Evolutionary conservation across 2,797 vertebrate species (phyloP), one percentile per base, ranked within the genome.

Genomic region (Chaenodraco wilsoni): DNA sequence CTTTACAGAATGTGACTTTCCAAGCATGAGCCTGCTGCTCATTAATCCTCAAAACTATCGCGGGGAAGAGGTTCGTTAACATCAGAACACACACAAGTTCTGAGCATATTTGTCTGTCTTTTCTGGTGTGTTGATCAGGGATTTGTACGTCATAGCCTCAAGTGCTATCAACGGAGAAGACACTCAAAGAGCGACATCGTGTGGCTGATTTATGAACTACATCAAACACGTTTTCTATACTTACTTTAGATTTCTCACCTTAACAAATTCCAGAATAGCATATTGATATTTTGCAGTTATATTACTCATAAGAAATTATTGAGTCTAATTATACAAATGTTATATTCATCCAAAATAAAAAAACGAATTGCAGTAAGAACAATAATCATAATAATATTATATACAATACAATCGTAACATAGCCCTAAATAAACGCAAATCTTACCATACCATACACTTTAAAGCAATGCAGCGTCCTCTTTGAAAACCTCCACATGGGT

Each of bases 141-240:
- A 9, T 56, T 74, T 64, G 19, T 12, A 57, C 31, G 46, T 48
- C 56, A 52, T 3, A 11, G 15, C 54, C 31, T 19, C 21, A 2
- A 11, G 11, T 27, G 23, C 40, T 41, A 6, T 10, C 51, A 12
- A 37, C 8, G 17, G 12, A 46, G 48, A 72, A 80, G 74, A 70
- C 69, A 57, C 79, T 91, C 93, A 93, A 93, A 95, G 94, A 85
- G 94, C 92, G 96, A 95, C 96, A 96, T 90, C 96, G 85, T 90
- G 94, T 95, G 96, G 96, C 81, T 54, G 60, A 27, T 73, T 77
- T 69, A 6, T 64, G 79, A 85, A 95, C 76, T 84, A 72, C 70
- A 81, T 1, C 31, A 41, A 27, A 41, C 12, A 16, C 16, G 0
- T 50, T 40, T 3, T 11, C 5, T 13, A 5, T 9, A 2, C 10